Evolutionary conservation across 1,140 invertebrate species (phyloP).

Genomic region (Cardiocondyla obscurior): DNA sequence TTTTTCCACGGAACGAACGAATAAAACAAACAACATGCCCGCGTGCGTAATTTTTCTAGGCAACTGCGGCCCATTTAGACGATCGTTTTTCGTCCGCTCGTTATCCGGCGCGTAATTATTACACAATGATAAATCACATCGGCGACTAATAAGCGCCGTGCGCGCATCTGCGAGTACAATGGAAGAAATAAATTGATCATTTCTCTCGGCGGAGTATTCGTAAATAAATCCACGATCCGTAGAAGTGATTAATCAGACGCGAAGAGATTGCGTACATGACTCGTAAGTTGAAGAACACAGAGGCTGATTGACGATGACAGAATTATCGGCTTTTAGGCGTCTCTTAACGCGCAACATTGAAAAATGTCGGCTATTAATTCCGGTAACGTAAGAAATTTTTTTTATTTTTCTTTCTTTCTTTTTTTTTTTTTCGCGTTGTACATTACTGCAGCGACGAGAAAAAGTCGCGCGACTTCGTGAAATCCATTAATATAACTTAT

Average conservation of each 20-base stretch:
- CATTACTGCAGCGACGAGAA: not conserved
- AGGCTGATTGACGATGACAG: conserved; percentile 30
- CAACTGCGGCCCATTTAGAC: not conserved
- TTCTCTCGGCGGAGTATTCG: conserved; percentile 44
- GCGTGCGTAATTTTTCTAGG: not conserved
- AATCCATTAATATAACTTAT: conserved; percentile 1
- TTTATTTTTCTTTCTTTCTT: too few species aligned
- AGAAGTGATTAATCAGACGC: conserved; percentile 72
- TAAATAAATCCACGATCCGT: conserved; percentile 70
- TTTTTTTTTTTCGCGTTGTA: too few species aligned
- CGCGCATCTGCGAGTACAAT: conserved; percentile 9
- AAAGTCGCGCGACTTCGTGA: not conserved
- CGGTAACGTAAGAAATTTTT: conserved; percentile 14
- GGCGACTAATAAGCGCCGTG: conserved; percentile 69
- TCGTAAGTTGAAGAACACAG: conserved; percentile 24
- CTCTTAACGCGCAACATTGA: conserved; percentile 27
- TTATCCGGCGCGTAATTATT: conserved; percentile 61
- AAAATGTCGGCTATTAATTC: conserved; percentile 44
- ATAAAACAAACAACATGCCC: not conserved
- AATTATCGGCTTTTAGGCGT: conserved; percentile 53
- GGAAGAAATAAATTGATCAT: conserved; percentile 23
- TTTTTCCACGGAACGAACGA: not conserved
- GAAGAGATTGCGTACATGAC: conserved; percentile 34
- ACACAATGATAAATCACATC: conserved; percentile 73
- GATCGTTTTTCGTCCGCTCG: conserved; percentile 27